Conservation (phyloP, 2,113 vertebrate species). For the Saguinus imperator region DNA sequence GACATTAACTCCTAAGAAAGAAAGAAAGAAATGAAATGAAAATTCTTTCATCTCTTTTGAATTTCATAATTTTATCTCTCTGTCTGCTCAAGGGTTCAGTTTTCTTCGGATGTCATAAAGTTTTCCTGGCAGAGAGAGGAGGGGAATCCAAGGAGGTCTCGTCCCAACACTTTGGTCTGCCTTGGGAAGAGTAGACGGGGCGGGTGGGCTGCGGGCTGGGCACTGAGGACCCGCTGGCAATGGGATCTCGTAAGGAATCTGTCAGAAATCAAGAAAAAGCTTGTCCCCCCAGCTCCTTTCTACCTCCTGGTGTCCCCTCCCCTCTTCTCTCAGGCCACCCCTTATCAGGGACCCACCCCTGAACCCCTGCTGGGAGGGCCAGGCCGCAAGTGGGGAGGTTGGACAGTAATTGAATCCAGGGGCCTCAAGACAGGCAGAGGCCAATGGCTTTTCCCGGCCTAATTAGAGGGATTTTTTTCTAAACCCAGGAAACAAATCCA, state of each 20-base stretch:
- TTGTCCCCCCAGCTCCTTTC: neutral
- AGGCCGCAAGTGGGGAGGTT: neutral
- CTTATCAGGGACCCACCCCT: neutral
- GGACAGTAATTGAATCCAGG: slow-evolving; percentile 75
- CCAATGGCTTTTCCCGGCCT: slow-evolving; percentile 65
- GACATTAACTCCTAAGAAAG: neutral
- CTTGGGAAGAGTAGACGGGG: neutral
- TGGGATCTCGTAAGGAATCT: neutral
- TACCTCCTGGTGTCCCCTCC: fast-evolving
- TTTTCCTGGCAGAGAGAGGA: slow-evolving; percentile 24
- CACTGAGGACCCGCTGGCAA: fast-evolving
- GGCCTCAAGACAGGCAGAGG: slow-evolving; percentile 51
- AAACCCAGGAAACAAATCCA: slow-evolving; percentile 78
- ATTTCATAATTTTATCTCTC: neutral
- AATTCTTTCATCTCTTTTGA: too few species aligned
- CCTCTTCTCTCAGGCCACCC: neutral
- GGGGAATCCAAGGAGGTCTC: neutral
- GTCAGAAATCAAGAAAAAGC: neutral
- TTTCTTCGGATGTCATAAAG: neutral
- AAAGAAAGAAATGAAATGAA: neutral
- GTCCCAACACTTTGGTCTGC: neutral
- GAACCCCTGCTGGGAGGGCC: neutral
- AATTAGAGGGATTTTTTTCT: slow-evolving; percentile 70
- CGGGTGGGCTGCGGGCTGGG: fast-evolving
- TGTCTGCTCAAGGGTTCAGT: neutral